A percentile compares a stretch with the other conserved stretches of the same genome.
Conservation (phyloP, 2,113 vertebrate species). For the Meles meles region DNA sequence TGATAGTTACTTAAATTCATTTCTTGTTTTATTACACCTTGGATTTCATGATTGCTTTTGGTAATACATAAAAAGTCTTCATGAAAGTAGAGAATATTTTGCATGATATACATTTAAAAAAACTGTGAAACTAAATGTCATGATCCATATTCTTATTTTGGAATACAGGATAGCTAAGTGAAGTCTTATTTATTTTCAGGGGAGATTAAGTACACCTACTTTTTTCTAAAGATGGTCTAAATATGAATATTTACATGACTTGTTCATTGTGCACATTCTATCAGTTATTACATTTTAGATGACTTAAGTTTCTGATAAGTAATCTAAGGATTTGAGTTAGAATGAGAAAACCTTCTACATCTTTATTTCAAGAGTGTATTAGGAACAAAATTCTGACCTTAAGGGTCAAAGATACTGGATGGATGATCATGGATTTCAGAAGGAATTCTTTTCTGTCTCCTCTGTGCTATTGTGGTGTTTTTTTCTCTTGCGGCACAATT, state of each 20-base stretch:
- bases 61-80: background rate
- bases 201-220: background rate
- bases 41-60: slow-evolving; percentile 26
- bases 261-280: background rate
- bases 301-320: slow-evolving; percentile 70
- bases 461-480: slow-evolving; percentile 64
- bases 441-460: slow-evolving; percentile 57
- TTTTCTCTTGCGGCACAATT: slow-evolving; percentile 63
- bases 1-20: background rate
- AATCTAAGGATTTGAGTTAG: slow-evolving; percentile 69
- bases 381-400: slow-evolving; percentile 73
- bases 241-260: background rate
- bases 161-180: background rate
- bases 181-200: background rate
- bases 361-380: slow-evolving; percentile 66
- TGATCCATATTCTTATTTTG: background rate
- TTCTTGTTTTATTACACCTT: background rate
- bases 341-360: slow-evolving; percentile 65
- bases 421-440: slow-evolving; percentile 66
- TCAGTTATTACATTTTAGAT: slow-evolving; percentile 37
- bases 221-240: background rate
- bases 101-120: background rate
- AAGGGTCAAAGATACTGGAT: slow-evolving; percentile 64
- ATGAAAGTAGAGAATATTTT: slow-evolving; percentile 26
- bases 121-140: background rate